Percentiles rank a stretch among this genome's conserved stretches.
phyloP scores from a whole-genome alignment of 2,797 vertebrate species.

The Micropoecilia bifurca region DNA sequence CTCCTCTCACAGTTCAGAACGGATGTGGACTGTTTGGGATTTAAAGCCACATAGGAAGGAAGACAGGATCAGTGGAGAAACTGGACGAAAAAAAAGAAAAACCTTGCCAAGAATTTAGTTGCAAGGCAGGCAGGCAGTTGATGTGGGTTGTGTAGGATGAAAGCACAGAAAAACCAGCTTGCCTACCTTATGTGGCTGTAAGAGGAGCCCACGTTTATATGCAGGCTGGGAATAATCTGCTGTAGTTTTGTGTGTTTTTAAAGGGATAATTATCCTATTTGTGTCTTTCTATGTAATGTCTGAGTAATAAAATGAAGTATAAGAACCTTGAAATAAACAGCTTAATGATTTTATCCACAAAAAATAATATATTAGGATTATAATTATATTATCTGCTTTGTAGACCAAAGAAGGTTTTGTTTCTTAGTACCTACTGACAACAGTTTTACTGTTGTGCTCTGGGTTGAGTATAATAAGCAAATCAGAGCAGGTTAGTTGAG shows the following conservation, averaged over 20 bases:
- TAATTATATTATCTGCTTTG: neutral
- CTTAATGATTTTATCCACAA: neutral
- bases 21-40: conserved; percentile 78
- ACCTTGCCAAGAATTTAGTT: conserved; percentile 67
- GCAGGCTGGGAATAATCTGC: neutral
- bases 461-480: neutral
- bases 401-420: neutral
- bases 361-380: neutral
- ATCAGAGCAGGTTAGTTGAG: neutral
- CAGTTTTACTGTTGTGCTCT: neutral
- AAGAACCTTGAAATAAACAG: neutral
- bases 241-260: neutral
- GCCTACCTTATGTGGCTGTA: conserved; percentile 36
- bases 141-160: conserved; percentile 59
- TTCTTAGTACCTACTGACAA: neutral
- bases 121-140: conserved; percentile 45
- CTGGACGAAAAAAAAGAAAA: conserved; percentile 51
- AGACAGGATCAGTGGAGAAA: conserved; percentile 66
- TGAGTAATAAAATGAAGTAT: neutral
- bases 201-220: conserved; percentile 24
- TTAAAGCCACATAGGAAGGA: conserved; percentile 76
- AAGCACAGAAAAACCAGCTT: conserved; percentile 26
- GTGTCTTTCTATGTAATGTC: neutral
- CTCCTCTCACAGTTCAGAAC: conserved; percentile 49
- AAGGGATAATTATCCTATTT: neutral